A percentile compares a stretch with the other conserved stretches of the same genome.
Evolutionary conservation across 2,113 vertebrate species (phyloP).

Genomic region (Tachysurus vachellii): DNA sequence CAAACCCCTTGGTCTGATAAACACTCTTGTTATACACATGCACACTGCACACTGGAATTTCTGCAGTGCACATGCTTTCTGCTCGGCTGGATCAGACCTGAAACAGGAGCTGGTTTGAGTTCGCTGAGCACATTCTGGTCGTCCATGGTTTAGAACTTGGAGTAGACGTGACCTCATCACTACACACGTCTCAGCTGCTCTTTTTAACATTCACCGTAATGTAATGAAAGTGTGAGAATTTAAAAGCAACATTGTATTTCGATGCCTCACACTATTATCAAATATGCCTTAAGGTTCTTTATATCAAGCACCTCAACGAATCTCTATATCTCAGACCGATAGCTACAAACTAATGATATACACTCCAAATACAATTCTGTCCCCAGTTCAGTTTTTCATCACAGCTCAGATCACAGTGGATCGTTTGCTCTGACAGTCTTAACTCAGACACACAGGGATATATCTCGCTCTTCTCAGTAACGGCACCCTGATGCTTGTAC

Average conservation of each 20-base stretch:
- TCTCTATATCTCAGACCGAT: not conserved
- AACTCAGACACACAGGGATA: not conserved
- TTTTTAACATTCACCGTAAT: not conserved
- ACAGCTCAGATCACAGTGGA: not conserved
- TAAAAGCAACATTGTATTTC: not conserved
- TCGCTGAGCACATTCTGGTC: not conserved
- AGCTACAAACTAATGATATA: not conserved
- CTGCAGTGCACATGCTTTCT: not conserved
- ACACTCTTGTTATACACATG: not conserved
- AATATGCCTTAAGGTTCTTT: not conserved
- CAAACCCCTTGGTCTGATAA: not conserved
- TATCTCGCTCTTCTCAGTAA: conserved; percentile 3
- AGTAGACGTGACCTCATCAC: not conserved
- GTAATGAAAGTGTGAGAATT: not conserved
- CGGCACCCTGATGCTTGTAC: not conserved
- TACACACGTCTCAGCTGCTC: not conserved
- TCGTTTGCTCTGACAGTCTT: not conserved
- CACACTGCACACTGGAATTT: not conserved
- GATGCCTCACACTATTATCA: not conserved
- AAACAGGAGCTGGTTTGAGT: not conserved
- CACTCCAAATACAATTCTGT: not conserved
- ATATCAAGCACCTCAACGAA: not conserved
- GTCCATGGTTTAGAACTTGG: not conserved
- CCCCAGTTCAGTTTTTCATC: not conserved
- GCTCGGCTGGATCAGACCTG: too few relatives aligned